Conservation (phyloP, 2,797 vertebrate genomes). For the Chaetodon trifasciatus region DNA sequence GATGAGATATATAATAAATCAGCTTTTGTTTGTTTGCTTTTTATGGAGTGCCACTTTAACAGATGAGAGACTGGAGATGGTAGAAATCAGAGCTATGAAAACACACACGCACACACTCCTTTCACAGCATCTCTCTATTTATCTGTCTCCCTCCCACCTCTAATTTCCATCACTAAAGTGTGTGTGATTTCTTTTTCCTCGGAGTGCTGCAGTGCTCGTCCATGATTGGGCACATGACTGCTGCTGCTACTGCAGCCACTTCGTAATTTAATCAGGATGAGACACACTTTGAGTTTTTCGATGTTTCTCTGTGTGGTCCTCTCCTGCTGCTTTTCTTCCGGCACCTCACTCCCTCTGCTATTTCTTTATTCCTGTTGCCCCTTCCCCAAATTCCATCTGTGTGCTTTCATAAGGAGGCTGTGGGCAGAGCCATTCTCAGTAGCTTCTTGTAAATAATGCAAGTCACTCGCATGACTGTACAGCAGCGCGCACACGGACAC, state of each 20-base stretch:
- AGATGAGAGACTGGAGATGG: slow-evolving; percentile 51
- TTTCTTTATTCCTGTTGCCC: slow-evolving; percentile 40
- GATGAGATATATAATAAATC: slow-evolving; percentile 53
- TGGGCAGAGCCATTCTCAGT: slow-evolving; percentile 36
- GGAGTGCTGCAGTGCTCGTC: slow-evolving; percentile 36
- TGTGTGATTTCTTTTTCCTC: slow-evolving; percentile 51
- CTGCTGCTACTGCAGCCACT: slow-evolving; percentile 57
- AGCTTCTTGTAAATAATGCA: slow-evolving; percentile 60
- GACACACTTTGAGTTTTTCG: slow-evolving; percentile 44
- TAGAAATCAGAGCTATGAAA: slow-evolving; percentile 50
- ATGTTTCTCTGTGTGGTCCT: slow-evolving; percentile 34
- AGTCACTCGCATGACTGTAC: slow-evolving; percentile 34
- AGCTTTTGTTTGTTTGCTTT: slow-evolving; percentile 66
- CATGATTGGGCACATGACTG: slow-evolving; percentile 53
- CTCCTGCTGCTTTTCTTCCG: slow-evolving; percentile 37
- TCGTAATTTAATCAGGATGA: slow-evolving; percentile 71
- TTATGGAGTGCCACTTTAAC: slow-evolving; percentile 63
- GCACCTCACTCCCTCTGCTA: slow-evolving; percentile 7
- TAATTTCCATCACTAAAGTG: slow-evolving; percentile 40
- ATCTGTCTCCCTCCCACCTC: slow-evolving; percentile 45
- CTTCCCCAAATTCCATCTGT: slow-evolving; percentile 48
- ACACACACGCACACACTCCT: slow-evolving; percentile 37
- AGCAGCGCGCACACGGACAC: slow-evolving; percentile 1
- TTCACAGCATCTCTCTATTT: slow-evolving; percentile 40
- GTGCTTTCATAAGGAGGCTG: slow-evolving; percentile 24